Conservation (phyloP, 1,140 invertebrate species). For the Sycobia sp. region DNA sequence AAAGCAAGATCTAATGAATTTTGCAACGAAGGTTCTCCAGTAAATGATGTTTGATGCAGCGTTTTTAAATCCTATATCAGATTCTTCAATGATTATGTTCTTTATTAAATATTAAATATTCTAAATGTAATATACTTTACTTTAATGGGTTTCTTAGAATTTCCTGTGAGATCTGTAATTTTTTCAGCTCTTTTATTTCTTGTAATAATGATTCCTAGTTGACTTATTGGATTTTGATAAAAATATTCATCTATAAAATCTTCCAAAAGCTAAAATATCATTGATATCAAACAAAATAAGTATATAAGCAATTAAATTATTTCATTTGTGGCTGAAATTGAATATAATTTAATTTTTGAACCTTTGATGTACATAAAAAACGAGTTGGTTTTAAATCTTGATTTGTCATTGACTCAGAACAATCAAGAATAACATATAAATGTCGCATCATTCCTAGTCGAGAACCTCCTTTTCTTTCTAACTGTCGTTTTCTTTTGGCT, state of each 20-base stretch:
- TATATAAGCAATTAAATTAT: conserved; percentile 18
- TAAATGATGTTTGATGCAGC: conserved; percentile 66
- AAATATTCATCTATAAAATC: conserved; percentile 96
- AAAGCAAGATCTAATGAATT: conserved; percentile 90
- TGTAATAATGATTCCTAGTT: conserved; percentile 89
- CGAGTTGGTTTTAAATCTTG: conserved; percentile 96
- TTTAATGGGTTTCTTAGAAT: conserved; percentile 80
- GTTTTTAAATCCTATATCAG: conserved; percentile 50
- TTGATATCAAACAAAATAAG: conserved; percentile 23
- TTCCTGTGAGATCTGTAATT: conserved; percentile 87
- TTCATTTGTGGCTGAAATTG: background rate
- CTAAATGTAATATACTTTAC: conserved; percentile 43
- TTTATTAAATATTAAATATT: background rate
- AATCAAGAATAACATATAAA: conserved; percentile 88
- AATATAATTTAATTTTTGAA: conserved; percentile 50
- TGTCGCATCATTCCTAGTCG: conserved; percentile 97
- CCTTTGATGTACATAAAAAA: conserved; percentile 86
- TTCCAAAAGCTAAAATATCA: conserved; percentile 79
- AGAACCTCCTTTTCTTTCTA: conserved; percentile 74
- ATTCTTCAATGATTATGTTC: background rate
- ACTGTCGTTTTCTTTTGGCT: conserved; percentile 79
- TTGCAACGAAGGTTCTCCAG: conserved; percentile 93
- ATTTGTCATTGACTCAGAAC: conserved; percentile 90
- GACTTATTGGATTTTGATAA: conserved; percentile 98
- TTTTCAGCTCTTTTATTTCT: conserved; percentile 94